Evolutionary conservation across 2,797 vertebrate genomes (phyloP), one percentile per base, ranked within the genome.

Genomic region (Babyrousa celebensis): DNA sequence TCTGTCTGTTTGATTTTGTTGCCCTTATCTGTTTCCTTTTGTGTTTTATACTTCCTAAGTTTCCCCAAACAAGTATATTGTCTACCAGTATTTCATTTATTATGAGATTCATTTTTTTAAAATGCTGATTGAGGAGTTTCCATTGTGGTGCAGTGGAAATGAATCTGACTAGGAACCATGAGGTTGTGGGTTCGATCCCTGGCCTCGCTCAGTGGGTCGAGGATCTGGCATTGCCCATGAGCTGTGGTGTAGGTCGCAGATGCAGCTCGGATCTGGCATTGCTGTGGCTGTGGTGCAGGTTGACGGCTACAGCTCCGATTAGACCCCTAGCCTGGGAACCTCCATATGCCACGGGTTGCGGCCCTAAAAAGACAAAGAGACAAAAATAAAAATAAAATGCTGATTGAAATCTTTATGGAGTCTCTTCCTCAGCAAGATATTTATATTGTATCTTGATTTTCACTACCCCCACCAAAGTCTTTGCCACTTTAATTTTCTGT

Each of bases 401-500:
- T 36, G 27, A 4, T 88, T 14, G 36, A 27, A 88, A 67, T 3
- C 1, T 91, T 91, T 71, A 40, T 36, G 20, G 18, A 71, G 3
- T 62, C 27, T 63, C 2, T 87, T 96, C 32, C 67, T 74, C 12
- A 40, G 25, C 85, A 32, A 70, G 8, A 36, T 85, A 3, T 79
- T 83, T 84, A 75, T 52, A 85, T 96, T 96, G 4, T 71, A 58
- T 72, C 23, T 75, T 92, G 20, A 82, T 88, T 18, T 93, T 80
- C 3, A 32, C 2, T 10, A 48, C 10, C 20, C 11, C 4, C 16
- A 2, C 8, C 6, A 25, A 71, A 63, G 9, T 56, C 21, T 87
- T 93, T 65, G 63, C 5, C 78, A 10, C 3, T 85, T 97, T 84
- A 58, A 75, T 67, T 75, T 80, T 88, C 36, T 78, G 18, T 88